Base-by-base conservation (phyloP, 2,888 invertebrate genomes). In the Parnassius apollo region DNA sequence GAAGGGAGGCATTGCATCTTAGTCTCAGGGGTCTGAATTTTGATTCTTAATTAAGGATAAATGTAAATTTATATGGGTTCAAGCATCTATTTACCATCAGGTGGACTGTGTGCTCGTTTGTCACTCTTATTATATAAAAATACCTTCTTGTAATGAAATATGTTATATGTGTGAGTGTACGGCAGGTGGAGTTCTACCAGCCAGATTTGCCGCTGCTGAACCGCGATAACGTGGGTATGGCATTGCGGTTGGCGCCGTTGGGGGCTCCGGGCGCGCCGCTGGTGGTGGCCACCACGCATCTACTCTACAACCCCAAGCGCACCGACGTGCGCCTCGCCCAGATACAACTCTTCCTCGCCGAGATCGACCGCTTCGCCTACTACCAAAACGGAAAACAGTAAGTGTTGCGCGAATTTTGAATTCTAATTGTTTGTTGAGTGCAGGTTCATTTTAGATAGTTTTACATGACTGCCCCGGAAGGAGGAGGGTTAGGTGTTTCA, bases 311-410 rank as follows among this genome's bases (percentile, higher is more conserved):
- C 91, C 98, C 97, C 0, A 94, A 91, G 70, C 92, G 99, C 49
- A 95, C 96, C 22, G 99, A 99, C 81, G 94, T 99, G 0, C 94
- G 98, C 70, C 89, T 99, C 44, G 98, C 97, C 0, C 99, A 99
- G 86, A 91, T 96, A 49, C 95, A 96, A 75, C 81, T 97, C 46
- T 88, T 99, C 9, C 86, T 99, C 11, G 95, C 97, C 0, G 97
- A 98, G 84, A 89, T 99, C 4, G 96, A 98, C 70, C 92, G 95
- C 71, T 93, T 97, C 69, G 94, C 97, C 0, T 95, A 93, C 73
- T 82, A 83, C 64, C 69, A 69, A 50, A 78, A 78, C 50, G 80
- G 80, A 0, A 74, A 68, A 59, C 75, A 82, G 82, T 82, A 70
- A 78, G 81, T 81, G 57, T 35, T 35, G 35, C 4, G 7, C 4